Percentiles rank a stretch among this genome's conserved stretches.
Conservation (phyloP, 2,113 vertebrate species). For the Albula glossodonta region DNA sequence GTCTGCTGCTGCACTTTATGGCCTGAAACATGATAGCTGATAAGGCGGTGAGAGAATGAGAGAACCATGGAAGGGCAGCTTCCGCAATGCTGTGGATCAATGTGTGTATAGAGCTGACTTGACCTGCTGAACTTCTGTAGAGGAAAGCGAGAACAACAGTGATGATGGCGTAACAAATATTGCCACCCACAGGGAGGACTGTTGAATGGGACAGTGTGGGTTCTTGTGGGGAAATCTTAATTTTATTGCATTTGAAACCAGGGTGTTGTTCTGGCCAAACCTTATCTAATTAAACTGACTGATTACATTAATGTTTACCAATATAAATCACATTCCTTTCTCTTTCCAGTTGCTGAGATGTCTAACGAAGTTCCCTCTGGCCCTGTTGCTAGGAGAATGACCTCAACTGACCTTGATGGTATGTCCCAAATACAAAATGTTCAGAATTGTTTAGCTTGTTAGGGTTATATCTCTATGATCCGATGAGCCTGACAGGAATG, state of each 20-base stretch:
- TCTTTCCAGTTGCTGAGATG: slow-evolving; percentile 2
- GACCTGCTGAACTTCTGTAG: not conserved
- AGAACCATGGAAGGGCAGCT: too few species aligned
- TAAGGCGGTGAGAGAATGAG: too few species aligned
- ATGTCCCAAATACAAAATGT: not conserved
- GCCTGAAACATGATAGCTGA: too few species aligned
- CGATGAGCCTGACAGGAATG: too few species aligned
- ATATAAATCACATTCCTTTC: not conserved
- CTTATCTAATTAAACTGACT: not conserved
- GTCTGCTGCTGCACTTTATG: too few species aligned
- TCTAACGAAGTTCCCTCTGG: not conserved
- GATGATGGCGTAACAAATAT: not conserved
- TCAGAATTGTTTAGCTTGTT: not conserved
- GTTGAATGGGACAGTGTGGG: not conserved
- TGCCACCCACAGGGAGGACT: not conserved
- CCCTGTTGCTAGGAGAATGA: slow-evolving; percentile 22
- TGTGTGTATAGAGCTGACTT: not conserved
- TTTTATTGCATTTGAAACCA: not conserved
- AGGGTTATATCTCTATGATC: too few species aligned
- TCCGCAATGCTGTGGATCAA: too few species aligned
- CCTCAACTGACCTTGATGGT: slow-evolving; percentile 15
- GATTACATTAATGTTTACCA: not conserved
- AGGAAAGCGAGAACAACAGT: not conserved
- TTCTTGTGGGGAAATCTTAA: not conserved
- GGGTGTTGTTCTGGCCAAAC: not conserved